Evolutionary conservation across 2,113 vertebrate species (phyloP).

Genomic region (Notiomystis cincta): DNA sequence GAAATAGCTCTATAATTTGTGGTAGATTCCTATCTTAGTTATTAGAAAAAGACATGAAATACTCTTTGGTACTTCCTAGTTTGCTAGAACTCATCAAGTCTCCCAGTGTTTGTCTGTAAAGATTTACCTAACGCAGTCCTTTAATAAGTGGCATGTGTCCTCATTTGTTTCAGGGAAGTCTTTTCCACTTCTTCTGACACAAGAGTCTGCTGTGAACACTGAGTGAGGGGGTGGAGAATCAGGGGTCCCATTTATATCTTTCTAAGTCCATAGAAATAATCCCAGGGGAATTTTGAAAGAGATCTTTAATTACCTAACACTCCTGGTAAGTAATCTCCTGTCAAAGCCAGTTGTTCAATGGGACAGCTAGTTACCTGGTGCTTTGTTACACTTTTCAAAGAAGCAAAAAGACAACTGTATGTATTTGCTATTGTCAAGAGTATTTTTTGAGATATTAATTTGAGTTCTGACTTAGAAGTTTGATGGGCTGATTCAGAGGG

Average conservation of each 20-base stretch:
- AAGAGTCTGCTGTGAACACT: not conserved
- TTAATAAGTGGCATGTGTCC: fast-evolving
- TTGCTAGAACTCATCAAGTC: not conserved
- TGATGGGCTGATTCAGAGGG: not conserved
- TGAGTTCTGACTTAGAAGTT: not conserved
- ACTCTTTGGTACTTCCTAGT: not conserved
- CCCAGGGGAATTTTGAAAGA: not conserved
- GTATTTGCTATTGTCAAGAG: not conserved
- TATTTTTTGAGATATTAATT: not conserved
- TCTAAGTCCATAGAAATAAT: not conserved
- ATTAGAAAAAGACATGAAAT: not conserved
- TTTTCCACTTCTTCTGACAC: not conserved
- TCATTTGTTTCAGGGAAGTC: not conserved
- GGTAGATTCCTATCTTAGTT: not conserved
- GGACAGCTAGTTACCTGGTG: not conserved
- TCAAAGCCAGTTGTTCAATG: not conserved
- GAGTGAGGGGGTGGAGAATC: not conserved
- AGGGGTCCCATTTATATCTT: not conserved
- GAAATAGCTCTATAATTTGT: not conserved
- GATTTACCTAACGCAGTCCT: not conserved
- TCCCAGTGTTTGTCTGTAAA: not conserved
- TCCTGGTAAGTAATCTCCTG: not conserved
- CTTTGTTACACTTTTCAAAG: not conserved
- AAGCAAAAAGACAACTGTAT: not conserved
- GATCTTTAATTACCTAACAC: not conserved